Evolutionary conservation across 2,113 vertebrate species (phyloP).

Genomic region (Ammodytes dubius): DNA sequence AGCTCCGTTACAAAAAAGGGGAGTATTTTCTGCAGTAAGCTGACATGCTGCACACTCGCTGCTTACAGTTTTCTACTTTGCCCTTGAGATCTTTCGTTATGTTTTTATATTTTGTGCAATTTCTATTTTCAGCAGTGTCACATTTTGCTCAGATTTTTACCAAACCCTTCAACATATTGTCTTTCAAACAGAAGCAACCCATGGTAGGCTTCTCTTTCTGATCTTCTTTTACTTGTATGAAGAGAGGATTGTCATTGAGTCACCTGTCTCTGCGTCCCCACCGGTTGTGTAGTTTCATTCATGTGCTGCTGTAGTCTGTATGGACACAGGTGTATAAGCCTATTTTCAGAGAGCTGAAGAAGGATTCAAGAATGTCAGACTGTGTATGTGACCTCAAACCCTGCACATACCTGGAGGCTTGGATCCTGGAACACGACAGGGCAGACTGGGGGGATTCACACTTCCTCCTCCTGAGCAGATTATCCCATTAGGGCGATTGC

Average conservation of each 20-base stretch:
- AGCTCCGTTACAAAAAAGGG: constrained; percentile 6
- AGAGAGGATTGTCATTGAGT: background rate
- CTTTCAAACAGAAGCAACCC: background rate
- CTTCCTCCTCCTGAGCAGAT: constrained; percentile 19
- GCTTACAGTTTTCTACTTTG: background rate
- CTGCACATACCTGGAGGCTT: constrained; percentile 41
- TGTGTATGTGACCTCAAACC: constrained; percentile 39
- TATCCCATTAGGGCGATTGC: constrained; percentile 47
- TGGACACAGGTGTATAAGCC: background rate
- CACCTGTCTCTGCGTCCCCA: background rate
- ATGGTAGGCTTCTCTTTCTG: background rate
- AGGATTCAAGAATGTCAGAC: constrained; percentile 39
- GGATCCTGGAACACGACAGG: constrained; percentile 21
- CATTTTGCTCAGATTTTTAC: background rate
- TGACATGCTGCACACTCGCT: background rate
- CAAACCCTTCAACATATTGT: background rate
- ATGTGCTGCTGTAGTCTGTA: background rate
- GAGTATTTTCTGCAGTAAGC: constrained; percentile 6
- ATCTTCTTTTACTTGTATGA: background rate
- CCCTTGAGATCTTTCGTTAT: background rate
- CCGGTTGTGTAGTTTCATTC: background rate
- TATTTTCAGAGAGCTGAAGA: constrained; percentile 9
- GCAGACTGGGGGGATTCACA: background rate
- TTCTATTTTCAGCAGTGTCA: background rate
- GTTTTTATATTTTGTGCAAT: background rate